phyloP scores from a whole-genome alignment of 2,888 invertebrate genomes.

The Litoditis marina region DNA sequence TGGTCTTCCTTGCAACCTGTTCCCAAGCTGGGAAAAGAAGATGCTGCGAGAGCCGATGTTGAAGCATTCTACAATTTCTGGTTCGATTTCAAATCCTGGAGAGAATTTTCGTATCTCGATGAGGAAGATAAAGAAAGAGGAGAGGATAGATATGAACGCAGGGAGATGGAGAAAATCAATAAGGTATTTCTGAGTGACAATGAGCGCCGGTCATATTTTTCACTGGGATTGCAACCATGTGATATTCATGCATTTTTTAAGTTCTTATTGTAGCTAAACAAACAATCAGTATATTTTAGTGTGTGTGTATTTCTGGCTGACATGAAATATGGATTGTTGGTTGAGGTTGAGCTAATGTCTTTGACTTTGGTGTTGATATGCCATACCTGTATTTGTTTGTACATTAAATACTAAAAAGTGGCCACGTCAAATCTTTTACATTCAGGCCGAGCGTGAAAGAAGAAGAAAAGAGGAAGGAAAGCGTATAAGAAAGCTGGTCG shows the following conservation, averaged over 20 bases:
- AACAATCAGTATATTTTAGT: background rate
- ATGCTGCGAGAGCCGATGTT: constrained; percentile 78
- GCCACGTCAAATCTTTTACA: background rate
- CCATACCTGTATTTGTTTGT: background rate
- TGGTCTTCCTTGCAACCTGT: constrained; percentile 88
- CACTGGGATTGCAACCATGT: too few species aligned
- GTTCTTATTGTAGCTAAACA: too few species aligned
- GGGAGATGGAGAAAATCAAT: constrained; percentile 98
- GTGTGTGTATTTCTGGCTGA: too few species aligned
- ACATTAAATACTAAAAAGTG: background rate
- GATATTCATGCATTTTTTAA: too few species aligned
- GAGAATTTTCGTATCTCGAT: constrained; percentile 93
- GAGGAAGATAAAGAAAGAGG: constrained; percentile 98
- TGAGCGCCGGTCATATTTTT: too few species aligned
- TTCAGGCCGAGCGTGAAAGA: constrained; percentile 76
- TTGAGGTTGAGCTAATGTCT: too few species aligned
- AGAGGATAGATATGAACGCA: constrained; percentile 86
- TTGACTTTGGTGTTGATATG: too few species aligned
- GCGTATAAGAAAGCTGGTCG: constrained; percentile 83
- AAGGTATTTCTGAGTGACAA: constrained; percentile 70
- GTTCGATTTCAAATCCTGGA: constrained; percentile 94
- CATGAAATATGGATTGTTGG: too few species aligned
- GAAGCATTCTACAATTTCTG: constrained; percentile 94
- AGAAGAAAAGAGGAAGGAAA: constrained; percentile 95
- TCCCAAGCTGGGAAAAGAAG: constrained; percentile 77